Conservation (phyloP, 2,113 vertebrate genomes). For the Sinocyclocheilus anshuiensis region DNA sequence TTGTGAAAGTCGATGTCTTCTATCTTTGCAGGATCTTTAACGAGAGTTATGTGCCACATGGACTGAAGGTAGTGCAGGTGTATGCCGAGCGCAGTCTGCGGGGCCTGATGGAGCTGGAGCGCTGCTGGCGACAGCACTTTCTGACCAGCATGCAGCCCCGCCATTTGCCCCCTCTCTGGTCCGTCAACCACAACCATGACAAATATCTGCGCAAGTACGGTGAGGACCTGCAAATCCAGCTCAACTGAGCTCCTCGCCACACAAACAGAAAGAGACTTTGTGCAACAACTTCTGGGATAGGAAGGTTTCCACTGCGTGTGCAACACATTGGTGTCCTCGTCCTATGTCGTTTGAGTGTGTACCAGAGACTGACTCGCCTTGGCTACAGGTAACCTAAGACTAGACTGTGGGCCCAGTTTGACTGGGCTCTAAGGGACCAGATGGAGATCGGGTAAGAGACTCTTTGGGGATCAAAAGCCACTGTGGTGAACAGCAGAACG, state of each 20-base stretch:
- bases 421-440: conserved; percentile 34
- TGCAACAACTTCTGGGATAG: not conserved
- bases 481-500: conserved; percentile 40
- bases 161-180: conserved; percentile 91
- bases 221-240: conserved; percentile 81
- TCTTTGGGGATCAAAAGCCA: conserved; percentile 28
- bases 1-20: not conserved
- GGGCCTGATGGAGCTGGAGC: conserved; percentile 91
- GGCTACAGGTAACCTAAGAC: not conserved
- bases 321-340: not conserved
- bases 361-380: conserved; percentile 33
- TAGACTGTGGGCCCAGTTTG: conserved; percentile 15
- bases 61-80: conserved; percentile 90
- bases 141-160: conserved; percentile 87
- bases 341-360: not conserved
- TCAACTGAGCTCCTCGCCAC: conserved; percentile 66
- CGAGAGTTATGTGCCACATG: conserved; percentile 87
- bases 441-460: not conserved
- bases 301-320: not conserved
- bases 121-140: conserved; percentile 95
- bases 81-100: conserved; percentile 79
- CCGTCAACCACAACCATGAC: conserved; percentile 89
- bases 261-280: conserved; percentile 7
- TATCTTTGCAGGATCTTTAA: conserved; percentile 84
- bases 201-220: conserved; percentile 92